Evolutionary conservation across 2,888 invertebrate species (phyloP), one percentile per base, ranked within the genome.

Genomic region (Spodoptera exigua): DNA sequence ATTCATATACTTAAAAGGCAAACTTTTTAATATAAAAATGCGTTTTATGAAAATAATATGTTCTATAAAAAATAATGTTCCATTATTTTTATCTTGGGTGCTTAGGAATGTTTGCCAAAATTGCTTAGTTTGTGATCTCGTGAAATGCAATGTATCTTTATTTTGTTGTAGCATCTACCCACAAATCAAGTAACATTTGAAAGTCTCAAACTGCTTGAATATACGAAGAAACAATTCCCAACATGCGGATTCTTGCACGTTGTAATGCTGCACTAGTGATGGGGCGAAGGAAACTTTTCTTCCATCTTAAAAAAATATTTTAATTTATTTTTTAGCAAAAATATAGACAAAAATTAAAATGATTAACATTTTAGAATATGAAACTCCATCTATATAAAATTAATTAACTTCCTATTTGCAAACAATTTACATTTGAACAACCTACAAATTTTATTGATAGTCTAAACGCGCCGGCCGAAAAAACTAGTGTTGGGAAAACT

Each of bases 1-100:
- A 67, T 54, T 61, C 69, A 63, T 67, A 55, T 54, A 70, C 61
- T 62, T 73, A 64, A 58, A 59, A 68, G 53, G 35, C 44, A 72
- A 61, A 59, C 60, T 46, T 76, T 76, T 67, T 47, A 62, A 66
- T 27, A 5, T 27, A 27, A 27, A 27, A 69, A 27, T 16, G 44
- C 45, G 53, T 70, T 70, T 72, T 53, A 47, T 64, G 49, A 46
- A 54, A 46, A 58, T 61, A 61, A 44, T 62, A 48, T 34, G 48
- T 46, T 12, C 18, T 18, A 18, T 18, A 18, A 2, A 18, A n/a
- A 18, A 18, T 45, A 36, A 67, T 56, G 43, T 63, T 48, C 48
- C 44, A 61, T 61, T 59, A 70, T 59, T 59, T 48, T 54, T 55
- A 40, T 54, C 9, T 41, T 49, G 11, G 34, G 46, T n/a, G 43